These are phyloP conservation scores for Zonotrichia albicollis DNA, from an alignment of 2,797 vertebrate species.

Conservation along the genomic window DNA sequence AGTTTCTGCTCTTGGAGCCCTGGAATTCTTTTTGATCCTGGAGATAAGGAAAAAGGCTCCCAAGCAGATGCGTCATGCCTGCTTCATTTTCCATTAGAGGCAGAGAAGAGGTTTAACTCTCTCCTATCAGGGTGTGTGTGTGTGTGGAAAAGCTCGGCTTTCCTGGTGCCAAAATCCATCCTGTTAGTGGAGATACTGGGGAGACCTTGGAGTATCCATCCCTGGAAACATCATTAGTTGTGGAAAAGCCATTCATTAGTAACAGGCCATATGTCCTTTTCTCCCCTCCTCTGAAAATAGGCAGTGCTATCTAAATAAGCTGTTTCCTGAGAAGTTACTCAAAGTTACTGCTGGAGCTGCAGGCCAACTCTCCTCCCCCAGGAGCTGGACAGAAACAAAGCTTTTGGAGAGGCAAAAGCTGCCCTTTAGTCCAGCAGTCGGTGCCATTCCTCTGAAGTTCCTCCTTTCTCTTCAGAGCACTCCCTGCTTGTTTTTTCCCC, in stretches of 20 bases:
- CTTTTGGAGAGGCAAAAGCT: not conserved
- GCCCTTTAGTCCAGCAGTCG: not conserved
- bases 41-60: slow-evolving; percentile 57
- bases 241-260: slow-evolving; percentile 55
- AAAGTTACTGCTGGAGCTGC: slow-evolving; percentile 41
- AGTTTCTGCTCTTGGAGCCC: slow-evolving; percentile 29
- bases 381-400: not conserved
- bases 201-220: slow-evolving; percentile 1
- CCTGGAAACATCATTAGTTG: slow-evolving; percentile 40
- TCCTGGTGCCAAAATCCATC: not conserved
- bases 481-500: not conserved
- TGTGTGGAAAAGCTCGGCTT: not conserved
- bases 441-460: not conserved
- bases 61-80: slow-evolving; percentile 63
- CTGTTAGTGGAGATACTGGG: not conserved
- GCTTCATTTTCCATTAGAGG: slow-evolving; percentile 49
- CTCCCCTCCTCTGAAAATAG: slow-evolving; percentile 22
- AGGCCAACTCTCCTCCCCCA: slow-evolving; percentile 51
- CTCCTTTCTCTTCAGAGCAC: not conserved
- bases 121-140: not conserved
- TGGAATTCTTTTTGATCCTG: slow-evolving; percentile 55
- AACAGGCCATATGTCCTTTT: slow-evolving; percentile 36
- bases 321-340: slow-evolving; percentile 68
- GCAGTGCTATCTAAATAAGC: slow-evolving; percentile 64
- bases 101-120: slow-evolving; percentile 36